Percentiles rank a stretch among this genome's conserved stretches.
Conservation (phyloP, 2,888 invertebrate genomes). For the Pandemis heparana region DNA sequence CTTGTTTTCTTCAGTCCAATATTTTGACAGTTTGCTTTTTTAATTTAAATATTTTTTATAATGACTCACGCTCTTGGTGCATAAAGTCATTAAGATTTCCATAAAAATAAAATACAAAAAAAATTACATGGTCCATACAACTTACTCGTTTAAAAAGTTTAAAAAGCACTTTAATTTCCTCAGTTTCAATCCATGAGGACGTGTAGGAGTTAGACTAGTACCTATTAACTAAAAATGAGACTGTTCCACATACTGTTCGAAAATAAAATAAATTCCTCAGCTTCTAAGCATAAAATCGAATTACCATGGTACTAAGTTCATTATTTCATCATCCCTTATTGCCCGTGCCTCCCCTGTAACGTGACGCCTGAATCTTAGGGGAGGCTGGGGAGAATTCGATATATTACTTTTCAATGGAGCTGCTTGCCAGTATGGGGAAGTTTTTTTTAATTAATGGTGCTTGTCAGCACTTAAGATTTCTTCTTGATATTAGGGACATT, state of each 20-base stretch:
- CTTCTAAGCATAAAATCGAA: conserved; percentile 51
- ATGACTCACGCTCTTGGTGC: too few species aligned
- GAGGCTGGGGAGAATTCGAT: conserved; percentile 30
- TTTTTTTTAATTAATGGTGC: conserved; percentile 17
- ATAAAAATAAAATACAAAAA: too few species aligned
- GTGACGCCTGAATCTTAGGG: conserved; percentile 28
- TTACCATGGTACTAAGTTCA: conserved; percentile 50
- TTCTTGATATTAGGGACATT: neutral
- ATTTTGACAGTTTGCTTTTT: too few species aligned
- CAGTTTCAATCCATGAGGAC: too few species aligned
- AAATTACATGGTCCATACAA: too few species aligned
- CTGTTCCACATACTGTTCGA: neutral
- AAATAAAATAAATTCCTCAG: conserved; percentile 2
- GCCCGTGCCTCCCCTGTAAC: conserved; percentile 25
- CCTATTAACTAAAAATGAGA: neutral
- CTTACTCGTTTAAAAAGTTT: too few species aligned
- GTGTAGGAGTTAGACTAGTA: too few species aligned
- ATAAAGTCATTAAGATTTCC: too few species aligned
- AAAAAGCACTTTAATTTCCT: too few species aligned
- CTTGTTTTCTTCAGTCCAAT: too few species aligned
- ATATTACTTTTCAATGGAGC: conserved; percentile 35
- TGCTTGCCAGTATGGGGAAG: conserved; percentile 10
- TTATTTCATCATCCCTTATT: conserved; percentile 43
- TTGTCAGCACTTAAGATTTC: conserved; percentile 18
- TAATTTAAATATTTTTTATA: too few species aligned